These are phyloP conservation scores for Picathartes gymnocephalus DNA, from an alignment of 2,113 vertebrate species.

Conservation along the genomic window DNA sequence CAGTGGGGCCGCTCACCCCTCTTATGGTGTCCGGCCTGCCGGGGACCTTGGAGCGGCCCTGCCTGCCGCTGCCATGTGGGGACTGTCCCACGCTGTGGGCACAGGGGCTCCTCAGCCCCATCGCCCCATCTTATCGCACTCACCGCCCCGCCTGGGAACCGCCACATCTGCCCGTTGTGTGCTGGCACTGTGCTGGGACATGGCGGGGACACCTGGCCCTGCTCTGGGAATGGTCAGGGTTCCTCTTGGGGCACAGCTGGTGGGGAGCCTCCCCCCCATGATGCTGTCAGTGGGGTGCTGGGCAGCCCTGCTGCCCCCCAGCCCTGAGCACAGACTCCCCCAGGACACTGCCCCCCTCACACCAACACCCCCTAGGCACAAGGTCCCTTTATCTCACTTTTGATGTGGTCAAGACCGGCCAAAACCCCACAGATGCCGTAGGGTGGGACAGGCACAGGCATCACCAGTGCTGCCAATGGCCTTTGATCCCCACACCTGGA, in stretches of 20 bases:
- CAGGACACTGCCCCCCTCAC: accelerated
- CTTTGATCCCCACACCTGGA: accelerated
- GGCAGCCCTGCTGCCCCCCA: background rate
- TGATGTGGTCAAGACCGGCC: accelerated
- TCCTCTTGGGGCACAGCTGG: background rate
- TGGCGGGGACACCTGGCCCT: background rate
- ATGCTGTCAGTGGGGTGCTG: accelerated
- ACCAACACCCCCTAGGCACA: accelerated
- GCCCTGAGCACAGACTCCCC: accelerated
- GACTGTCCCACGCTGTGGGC: background rate
- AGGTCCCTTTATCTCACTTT: background rate
- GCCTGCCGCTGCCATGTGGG: background rate
- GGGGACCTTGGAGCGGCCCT: background rate
- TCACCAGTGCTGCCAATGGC: accelerated
- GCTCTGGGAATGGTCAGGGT: background rate
- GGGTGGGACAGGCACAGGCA: accelerated
- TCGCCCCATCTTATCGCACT: accelerated
- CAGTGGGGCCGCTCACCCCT: accelerated
- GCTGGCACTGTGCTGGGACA: accelerated
- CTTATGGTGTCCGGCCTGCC: background rate
- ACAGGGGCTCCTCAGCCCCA: background rate
- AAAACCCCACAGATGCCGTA: accelerated
- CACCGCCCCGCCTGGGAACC: accelerated
- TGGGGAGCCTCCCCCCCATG: background rate
- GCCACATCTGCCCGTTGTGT: background rate